Evolutionary conservation across 1,140 invertebrate species (phyloP), one percentile per base, ranked within the genome.

Genomic region (Ips nitidus): DNA sequence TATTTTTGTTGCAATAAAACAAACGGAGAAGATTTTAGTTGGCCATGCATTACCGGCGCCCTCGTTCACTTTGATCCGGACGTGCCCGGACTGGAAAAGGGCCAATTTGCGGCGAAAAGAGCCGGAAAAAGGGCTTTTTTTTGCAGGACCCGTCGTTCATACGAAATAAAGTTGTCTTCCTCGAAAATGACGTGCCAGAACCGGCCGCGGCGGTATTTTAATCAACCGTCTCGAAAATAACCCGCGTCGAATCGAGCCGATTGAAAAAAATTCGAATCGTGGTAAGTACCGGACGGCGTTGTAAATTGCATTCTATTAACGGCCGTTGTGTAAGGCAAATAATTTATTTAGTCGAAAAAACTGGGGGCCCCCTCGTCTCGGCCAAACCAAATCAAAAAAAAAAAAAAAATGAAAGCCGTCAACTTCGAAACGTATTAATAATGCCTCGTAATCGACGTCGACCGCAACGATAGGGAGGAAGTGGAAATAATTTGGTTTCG

Each of bases 1-100:
- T 22, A 22, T 22, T 22, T 22, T 22, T 22, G 22, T 50, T 37
- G 62, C 62, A 71, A 71, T 71, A 71, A 71, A 71, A 71, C 63
- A 71, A 66, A 71, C 69, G 69, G 66, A 41, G 43, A 42, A 57
- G 45, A 55, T 55, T 38, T 55, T 55, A 55, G 62, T 65, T 43
- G 62, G 62, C 50, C 62, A 65, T 65, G 62, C 62, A 65, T 65
- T 52, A 55, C 41, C 47, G 47, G 40, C 47, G 52, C 45, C 59
- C 47, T 42, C 47, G 47, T 52, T 47, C 62, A 41, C 36, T 55
- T 65, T 56, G 62, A 56, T 65, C 53, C 39, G 42, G 36, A 65
- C 62, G 62, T 65, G 62, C 39, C 62, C 39, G 40, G 62, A 56
- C 52, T 65, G 47, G 52, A 65, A 65, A 65, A 53, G 37, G 47